These are phyloP conservation scores for Dendroctonus valens DNA, from an alignment of 1,140 invertebrate genomes.

Conservation along the genomic window DNA sequence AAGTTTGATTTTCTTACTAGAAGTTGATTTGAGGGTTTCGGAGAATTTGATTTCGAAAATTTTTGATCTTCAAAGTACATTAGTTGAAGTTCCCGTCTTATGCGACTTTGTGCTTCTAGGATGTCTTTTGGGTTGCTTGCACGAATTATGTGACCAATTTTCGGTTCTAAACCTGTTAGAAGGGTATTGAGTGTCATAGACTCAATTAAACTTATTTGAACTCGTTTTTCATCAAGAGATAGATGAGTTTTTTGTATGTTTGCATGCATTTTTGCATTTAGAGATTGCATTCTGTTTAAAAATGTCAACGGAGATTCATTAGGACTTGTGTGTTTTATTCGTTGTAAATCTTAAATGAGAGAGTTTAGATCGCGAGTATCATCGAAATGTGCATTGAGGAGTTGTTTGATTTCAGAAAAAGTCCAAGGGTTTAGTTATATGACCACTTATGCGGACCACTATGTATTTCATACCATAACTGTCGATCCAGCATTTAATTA, in stretches of 20 bases:
- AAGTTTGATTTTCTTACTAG: no score
- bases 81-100: conserved; percentile 25
- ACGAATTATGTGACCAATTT: conserved; percentile 17
- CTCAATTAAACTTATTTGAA: conserved; percentile 9
- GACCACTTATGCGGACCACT: no score
- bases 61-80: conserved; percentile 26
- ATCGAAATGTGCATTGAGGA: conserved; percentile 21
- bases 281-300: no score
- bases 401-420: conserved; percentile 17
- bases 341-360: conserved; percentile 22
- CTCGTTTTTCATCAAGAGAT: conserved; percentile 12
- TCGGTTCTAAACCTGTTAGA: conserved; percentile 21
- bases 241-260: conserved; percentile 16
- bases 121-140: conserved; percentile 15
- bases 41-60: conserved; percentile 2
- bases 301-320: no score
- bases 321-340: conserved; percentile 15
- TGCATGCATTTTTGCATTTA: no score
- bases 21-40: not conserved
- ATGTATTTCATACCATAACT: no score
- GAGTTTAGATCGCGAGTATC: conserved; percentile 15
- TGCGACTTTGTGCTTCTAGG: conserved; percentile 11
- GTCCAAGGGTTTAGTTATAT: conserved; percentile 8
- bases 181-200: conserved; percentile 21
- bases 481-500: no score